phyloP scores from a whole-genome alignment of 2,797 vertebrate species.

The Thalassophryne amazonica region DNA sequence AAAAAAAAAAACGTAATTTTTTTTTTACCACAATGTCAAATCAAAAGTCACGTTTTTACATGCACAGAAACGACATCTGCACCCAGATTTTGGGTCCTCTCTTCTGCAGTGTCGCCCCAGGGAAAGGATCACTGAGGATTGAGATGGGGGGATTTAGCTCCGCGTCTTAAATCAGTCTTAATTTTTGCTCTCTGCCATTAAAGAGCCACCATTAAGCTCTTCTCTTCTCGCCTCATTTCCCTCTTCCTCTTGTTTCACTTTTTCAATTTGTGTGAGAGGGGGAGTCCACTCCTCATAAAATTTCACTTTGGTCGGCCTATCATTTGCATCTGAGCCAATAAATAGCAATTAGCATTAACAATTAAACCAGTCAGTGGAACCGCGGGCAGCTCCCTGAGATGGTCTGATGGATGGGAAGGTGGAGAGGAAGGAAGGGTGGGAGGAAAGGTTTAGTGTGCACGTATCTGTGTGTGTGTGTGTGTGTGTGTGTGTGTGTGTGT shows the following conservation, averaged over 20 bases:
- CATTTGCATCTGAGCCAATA: conserved; percentile 99
- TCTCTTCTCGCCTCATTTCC: conserved; percentile 99
- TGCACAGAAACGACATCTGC: no score
- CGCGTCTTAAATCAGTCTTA: conserved; percentile 98
- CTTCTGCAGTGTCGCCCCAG: conserved; percentile 60
- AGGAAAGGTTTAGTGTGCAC: conserved; percentile 45
- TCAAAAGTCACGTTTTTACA: no score
- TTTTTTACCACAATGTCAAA: no score
- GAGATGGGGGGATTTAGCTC: conserved; percentile 79
- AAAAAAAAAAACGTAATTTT: no score
- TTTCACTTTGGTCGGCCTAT: conserved; percentile 99
- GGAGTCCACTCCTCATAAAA: conserved; percentile 99
- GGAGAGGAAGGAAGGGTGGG: conserved; percentile 57
- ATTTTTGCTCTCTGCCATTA: conserved; percentile 99
- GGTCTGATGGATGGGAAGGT: conserved; percentile 92
- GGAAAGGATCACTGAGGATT: conserved; percentile 97
- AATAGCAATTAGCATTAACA: conserved; percentile 99
- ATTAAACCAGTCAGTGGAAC: conserved; percentile 99
- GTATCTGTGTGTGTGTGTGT: conserved; percentile 22
- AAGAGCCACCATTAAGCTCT: conserved; percentile 99
- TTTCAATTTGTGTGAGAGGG: conserved; percentile 99
- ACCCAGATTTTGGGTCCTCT: no score
- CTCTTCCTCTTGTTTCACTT: conserved; percentile 99
- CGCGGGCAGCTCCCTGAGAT: conserved; percentile 97
- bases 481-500: no score